A percentile compares a stretch with the other conserved stretches of the same genome.
Conservation (phyloP, 1,140 invertebrate species). For the Drosophila bifasciata region DNA sequence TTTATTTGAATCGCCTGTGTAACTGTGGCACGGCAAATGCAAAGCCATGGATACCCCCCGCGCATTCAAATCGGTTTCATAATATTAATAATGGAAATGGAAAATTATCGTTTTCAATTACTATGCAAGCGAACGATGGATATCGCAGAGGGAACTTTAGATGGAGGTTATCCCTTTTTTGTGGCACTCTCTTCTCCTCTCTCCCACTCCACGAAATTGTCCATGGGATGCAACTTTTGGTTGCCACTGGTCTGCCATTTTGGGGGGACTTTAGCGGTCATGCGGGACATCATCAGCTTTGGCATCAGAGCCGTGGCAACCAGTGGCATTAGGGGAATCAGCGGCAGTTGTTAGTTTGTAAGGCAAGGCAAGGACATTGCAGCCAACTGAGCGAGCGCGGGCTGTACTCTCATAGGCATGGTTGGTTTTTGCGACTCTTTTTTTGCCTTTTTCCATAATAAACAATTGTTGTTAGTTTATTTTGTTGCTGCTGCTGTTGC, state of each 20-base stretch:
- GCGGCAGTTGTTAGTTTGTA: constrained; percentile 12
- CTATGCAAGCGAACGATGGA: no score
- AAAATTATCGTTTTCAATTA: no score
- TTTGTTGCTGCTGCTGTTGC: constrained; percentile 40
- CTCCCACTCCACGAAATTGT: constrained; percentile 10
- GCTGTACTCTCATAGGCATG: constrained; percentile 59
- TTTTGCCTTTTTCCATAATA: constrained; percentile 34
- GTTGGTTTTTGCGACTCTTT: constrained; percentile 1
- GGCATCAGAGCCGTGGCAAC: no score
- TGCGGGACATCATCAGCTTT: constrained; percentile 52
- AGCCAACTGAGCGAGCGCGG: constrained; percentile 59
- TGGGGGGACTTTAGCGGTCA: constrained; percentile 51
- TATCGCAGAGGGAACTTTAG: no score
- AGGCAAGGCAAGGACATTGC: constrained; percentile 64
- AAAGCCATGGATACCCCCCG: neutral
- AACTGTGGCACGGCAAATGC: constrained; percentile 42
- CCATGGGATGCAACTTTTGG: constrained; percentile 16
- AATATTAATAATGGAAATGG: no score
- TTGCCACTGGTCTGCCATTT: constrained; percentile 27
- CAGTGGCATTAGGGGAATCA: constrained; percentile 28
- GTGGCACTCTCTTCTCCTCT: constrained; percentile 7
- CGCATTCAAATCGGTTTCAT: no score
- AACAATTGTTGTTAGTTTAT: constrained; percentile 67
- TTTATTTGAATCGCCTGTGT: constrained; percentile 1
- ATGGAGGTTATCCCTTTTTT: no score